phyloP scores from a whole-genome alignment of 2,113 vertebrate species.

The Aviceda subcristata region DNA sequence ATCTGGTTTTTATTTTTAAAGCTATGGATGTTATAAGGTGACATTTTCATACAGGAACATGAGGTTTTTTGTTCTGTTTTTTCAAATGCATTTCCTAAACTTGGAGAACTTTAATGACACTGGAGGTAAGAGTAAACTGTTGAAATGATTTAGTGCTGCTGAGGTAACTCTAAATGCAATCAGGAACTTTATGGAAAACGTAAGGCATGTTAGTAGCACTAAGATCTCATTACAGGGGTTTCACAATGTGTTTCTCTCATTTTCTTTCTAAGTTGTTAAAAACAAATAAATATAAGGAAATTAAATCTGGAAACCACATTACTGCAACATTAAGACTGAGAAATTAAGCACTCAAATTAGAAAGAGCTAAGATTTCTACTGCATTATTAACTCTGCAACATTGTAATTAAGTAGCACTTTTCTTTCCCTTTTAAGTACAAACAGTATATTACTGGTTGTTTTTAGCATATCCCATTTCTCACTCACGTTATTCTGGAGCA shows the following conservation, averaged over 20 bases:
- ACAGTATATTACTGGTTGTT: not conserved
- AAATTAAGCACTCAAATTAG: conserved; percentile 25
- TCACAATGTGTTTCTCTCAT: conserved; percentile 31
- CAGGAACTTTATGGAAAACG: not conserved
- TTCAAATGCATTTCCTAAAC: conserved; percentile 16
- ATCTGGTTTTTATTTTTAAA: conserved; percentile 41
- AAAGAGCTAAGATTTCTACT: conserved; percentile 10
- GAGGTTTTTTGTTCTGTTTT: not conserved
- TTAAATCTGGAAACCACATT: conserved; percentile 37
- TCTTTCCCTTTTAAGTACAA: not conserved
- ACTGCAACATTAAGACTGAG: not conserved
- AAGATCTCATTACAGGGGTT: conserved; percentile 15
- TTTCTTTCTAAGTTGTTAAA: conserved; percentile 21
- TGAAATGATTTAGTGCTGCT: conserved; percentile 28
- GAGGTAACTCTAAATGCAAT: not conserved
- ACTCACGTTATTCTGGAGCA: not conserved
- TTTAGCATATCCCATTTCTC: not conserved
- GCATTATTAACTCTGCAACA: conserved; percentile 3
- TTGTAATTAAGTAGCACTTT: not conserved
- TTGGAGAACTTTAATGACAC: not conserved
- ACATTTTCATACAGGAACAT: conserved; percentile 28
- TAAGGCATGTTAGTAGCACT: not conserved
- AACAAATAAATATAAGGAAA: conserved; percentile 49
- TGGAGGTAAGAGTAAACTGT: not conserved
- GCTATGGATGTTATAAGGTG: conserved; percentile 5